These are phyloP conservation scores for Perdix hodgsoniae DNA, from an alignment of 2,797 vertebrate species.

Conservation along the genomic window DNA sequence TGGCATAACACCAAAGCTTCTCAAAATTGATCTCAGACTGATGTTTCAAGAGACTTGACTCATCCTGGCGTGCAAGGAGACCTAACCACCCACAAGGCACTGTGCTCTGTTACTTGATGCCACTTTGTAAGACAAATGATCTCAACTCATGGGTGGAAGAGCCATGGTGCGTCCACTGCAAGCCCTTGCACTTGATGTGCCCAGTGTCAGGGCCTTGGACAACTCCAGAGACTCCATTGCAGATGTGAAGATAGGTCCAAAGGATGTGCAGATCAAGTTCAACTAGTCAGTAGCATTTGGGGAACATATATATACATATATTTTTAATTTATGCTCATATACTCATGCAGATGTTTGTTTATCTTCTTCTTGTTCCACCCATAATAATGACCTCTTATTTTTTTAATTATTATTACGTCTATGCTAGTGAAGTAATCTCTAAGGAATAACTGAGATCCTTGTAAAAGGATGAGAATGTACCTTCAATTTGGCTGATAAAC, in stretches of 20 bases:
- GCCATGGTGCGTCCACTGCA: fast-evolving
- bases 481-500: background rate
- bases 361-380: background rate
- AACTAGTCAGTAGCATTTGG: background rate
- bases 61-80: background rate
- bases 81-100: background rate
- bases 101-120: fast-evolving
- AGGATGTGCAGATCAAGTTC: background rate
- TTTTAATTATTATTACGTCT: background rate
- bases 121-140: fast-evolving
- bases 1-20: background rate
- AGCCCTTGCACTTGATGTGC: background rate
- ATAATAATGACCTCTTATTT: background rate
- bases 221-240: background rate
- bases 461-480: conserved; percentile 1
- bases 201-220: fast-evolving
- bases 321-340: background rate
- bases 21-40: background rate
- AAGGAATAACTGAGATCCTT: background rate
- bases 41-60: background rate
- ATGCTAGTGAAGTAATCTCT: background rate
- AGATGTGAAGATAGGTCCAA: background rate
- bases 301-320: background rate
- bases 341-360: background rate
- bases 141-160: background rate